These are phyloP conservation scores for Pseudorectes ferrugineus DNA, from an alignment of 2,113 vertebrate genomes.

Conservation along the genomic window DNA sequence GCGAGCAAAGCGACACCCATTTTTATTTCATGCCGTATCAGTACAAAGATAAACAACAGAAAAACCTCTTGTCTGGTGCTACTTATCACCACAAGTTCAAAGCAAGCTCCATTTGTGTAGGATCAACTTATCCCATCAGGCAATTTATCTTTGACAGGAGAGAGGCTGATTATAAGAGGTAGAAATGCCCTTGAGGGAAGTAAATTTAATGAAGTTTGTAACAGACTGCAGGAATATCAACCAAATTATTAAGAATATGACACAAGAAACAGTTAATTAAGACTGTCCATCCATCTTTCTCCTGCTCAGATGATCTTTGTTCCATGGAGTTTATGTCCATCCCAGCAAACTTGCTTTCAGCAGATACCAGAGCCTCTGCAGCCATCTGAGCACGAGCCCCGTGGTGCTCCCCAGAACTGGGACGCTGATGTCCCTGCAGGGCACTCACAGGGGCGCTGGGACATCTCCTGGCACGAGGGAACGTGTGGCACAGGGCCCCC, in stretches of 20 bases:
- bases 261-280: conserved; percentile 63
- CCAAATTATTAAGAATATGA: conserved; percentile 34
- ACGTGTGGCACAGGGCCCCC: neutral
- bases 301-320: neutral
- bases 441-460: rapidly evolving
- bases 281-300: conserved; percentile 13
- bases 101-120: neutral
- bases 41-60: neutral
- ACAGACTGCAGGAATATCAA: conserved; percentile 52
- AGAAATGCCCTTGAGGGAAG: conserved; percentile 40
- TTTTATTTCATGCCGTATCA: neutral
- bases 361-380: neutral
- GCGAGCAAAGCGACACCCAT: neutral
- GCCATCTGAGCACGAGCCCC: rapidly evolving
- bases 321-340: neutral
- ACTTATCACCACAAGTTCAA: neutral
- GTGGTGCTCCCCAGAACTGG: neutral
- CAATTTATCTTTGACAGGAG: conserved; percentile 58
- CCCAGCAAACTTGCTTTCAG: neutral
- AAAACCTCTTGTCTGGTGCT: neutral
- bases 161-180: neutral
- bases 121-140: neutral
- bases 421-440: rapidly evolving
- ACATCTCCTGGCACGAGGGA: neutral
- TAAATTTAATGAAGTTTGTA: conserved; percentile 67